Percentiles rank a stretch among this genome's conserved stretches.
These are phyloP conservation scores for Pemphredon lugubris DNA, from an alignment of 2,888 invertebrate genomes.

Conservation along the genomic window DNA sequence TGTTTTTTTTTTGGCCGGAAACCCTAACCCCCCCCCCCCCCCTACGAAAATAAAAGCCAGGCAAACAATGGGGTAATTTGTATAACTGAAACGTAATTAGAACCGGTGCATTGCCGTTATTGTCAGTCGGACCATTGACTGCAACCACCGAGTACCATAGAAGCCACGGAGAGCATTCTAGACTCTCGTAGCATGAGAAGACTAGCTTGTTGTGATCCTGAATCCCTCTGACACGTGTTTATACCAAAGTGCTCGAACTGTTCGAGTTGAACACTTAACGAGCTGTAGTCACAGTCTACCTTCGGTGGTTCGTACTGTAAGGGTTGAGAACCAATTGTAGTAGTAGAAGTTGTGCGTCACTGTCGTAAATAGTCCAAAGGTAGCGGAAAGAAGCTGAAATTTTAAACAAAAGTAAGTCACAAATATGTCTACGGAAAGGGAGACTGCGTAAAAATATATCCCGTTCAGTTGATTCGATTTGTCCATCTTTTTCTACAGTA, in stretches of 20 bases:
- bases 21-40: too few species aligned
- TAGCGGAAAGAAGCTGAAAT: too few species aligned
- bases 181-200: constrained; percentile 61
- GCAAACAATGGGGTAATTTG: constrained; percentile 33
- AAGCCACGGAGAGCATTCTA: constrained; percentile 64
- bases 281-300: constrained; percentile 33
- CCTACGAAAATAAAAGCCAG: constrained; percentile 20
- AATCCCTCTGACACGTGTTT: constrained; percentile 46
- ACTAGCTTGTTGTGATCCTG: constrained; percentile 23
- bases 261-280: constrained; percentile 29
- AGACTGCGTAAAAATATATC: too few species aligned
- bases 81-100: constrained; percentile 73
- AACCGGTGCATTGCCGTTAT: constrained; percentile 70
- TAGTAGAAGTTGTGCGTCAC: too few species aligned
- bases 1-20: too few species aligned
- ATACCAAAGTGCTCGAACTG: constrained; percentile 34
- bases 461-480: too few species aligned
- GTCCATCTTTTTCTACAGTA: too few species aligned
- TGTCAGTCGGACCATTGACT: constrained; percentile 69
- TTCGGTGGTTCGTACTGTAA: constrained; percentile 27
- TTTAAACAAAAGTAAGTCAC: too few species aligned
- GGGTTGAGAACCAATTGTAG: too few species aligned
- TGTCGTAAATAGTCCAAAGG: too few species aligned
- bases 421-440: too few species aligned
- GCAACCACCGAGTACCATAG: constrained; percentile 59